A percentile compares a stretch with the other conserved stretches of the same genome.
These are phyloP conservation scores for Micrastur ruficollis DNA, from an alignment of 2,797 vertebrate species.

Conservation along the genomic window DNA sequence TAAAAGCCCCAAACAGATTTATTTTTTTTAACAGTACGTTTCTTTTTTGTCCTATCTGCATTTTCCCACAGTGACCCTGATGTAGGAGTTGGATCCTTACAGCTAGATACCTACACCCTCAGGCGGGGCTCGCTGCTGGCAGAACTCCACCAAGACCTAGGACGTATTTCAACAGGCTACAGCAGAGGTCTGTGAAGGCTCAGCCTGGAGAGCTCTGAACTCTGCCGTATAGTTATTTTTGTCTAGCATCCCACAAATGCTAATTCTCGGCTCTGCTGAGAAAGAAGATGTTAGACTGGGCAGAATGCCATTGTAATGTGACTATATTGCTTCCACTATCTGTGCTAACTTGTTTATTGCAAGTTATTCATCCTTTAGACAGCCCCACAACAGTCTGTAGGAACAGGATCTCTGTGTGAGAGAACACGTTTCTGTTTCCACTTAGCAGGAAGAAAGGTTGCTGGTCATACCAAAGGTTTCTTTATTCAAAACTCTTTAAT, in stretches of 20 bases:
- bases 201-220: neutral
- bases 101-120: neutral
- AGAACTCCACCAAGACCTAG: neutral
- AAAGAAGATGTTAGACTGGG: neutral
- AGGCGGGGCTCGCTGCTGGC: neutral
- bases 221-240: neutral
- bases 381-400: neutral
- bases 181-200: neutral
- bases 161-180: neutral
- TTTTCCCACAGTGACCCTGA: neutral
- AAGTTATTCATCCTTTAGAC: neutral
- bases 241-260: neutral
- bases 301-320: neutral
- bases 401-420: neutral
- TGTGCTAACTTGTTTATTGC: neutral
- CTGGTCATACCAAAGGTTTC: neutral
- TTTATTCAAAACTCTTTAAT: neutral
- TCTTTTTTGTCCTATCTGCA: neutral
- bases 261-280: neutral
- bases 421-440: neutral
- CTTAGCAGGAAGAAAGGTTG: neutral
- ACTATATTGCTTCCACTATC: neutral
- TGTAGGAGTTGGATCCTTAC: neutral
- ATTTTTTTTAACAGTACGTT: neutral
- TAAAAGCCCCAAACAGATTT: neutral